These are phyloP conservation scores for Drosophila yakuba DNA, from an alignment of 1,140 invertebrate genomes.

Conservation along the genomic window DNA sequence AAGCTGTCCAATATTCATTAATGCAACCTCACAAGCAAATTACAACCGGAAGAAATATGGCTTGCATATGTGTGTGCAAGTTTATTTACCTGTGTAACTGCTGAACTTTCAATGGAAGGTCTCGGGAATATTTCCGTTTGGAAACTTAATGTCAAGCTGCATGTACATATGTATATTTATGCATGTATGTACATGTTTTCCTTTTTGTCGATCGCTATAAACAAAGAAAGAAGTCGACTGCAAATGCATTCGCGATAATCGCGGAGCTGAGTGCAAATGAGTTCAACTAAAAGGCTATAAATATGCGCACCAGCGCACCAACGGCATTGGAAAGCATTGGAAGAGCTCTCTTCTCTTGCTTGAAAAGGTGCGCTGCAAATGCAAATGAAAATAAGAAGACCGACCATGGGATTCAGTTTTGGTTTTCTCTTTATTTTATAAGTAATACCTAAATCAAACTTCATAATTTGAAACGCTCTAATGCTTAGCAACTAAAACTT, in stretches of 20 bases:
- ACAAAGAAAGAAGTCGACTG: constrained; percentile 53
- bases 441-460: constrained; percentile 70
- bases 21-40: constrained; percentile 7
- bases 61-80: neutral
- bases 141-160: constrained; percentile 9
- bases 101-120: constrained; percentile 59
- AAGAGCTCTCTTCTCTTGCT: neutral
- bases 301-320: constrained; percentile 46
- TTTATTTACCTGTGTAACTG: constrained; percentile 22
- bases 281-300: constrained; percentile 77
- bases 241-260: constrained; percentile 37
- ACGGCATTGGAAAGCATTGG: constrained; percentile 27
- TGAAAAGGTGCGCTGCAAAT: constrained; percentile 13
- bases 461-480: constrained; percentile 69
- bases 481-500: constrained; percentile 66
- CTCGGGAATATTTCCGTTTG: constrained; percentile 56
- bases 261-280: constrained; percentile 70
- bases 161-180: neutral
- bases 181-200: neutral
- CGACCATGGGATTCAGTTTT: constrained; percentile 29
- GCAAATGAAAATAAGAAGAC: constrained; percentile 9
- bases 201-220: constrained; percentile 37
- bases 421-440: constrained; percentile 74
- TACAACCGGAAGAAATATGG: constrained; percentile 30
- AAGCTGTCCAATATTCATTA: constrained; percentile 16